Conservation (phyloP, 2,797 vertebrate genomes). For the Silurus aristotelis region DNA sequence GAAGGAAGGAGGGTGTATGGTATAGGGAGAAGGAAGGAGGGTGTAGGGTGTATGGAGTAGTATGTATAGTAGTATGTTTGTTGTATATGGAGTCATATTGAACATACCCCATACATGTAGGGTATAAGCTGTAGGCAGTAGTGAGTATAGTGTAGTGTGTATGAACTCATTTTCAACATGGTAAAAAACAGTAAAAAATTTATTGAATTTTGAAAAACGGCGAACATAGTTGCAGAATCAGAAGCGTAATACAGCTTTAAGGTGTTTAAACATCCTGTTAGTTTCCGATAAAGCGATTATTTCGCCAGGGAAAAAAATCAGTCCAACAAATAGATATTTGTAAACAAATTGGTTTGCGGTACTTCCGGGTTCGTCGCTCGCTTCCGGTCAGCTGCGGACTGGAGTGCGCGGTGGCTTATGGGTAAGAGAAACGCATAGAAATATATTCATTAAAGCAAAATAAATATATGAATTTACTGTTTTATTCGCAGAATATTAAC, state of each 20-base stretch:
- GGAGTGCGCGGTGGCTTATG: slow-evolving; percentile 54
- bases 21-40: too few relatives aligned
- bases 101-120: too few relatives aligned
- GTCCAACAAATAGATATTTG: not conserved
- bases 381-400: not conserved
- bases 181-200: not conserved
- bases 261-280: not conserved
- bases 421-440: slow-evolving; percentile 40
- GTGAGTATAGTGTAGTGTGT: too few relatives aligned
- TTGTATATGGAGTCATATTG: too few relatives aligned
- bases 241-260: not conserved
- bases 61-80: too few relatives aligned
- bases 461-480: not conserved
- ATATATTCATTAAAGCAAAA: not conserved
- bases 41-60: too few relatives aligned
- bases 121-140: too few relatives aligned
- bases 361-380: slow-evolving; percentile 8
- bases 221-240: not conserved
- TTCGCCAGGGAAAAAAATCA: not conserved
- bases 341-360: not conserved
- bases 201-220: not conserved
- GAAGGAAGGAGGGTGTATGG: too few relatives aligned
- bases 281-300: too few relatives aligned
- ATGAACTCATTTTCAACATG: not conserved
- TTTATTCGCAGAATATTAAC: too few relatives aligned